Evolutionary conservation across 2,797 vertebrate species (phyloP).

Genomic region (Gouania willdenowi): DNA sequence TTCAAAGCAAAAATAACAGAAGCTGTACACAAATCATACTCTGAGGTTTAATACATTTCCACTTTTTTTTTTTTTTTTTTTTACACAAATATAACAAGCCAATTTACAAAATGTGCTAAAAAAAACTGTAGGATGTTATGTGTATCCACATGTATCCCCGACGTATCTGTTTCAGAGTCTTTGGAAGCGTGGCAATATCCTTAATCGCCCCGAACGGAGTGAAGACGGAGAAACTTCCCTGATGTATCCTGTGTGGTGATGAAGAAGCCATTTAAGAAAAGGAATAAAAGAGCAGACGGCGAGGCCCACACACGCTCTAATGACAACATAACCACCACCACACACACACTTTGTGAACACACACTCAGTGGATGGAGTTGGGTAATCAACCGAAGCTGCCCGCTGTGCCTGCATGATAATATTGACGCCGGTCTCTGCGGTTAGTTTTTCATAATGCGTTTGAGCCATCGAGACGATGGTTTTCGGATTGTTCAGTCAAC

Average conservation of each 20-base stretch:
- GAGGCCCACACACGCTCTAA: constrained; percentile 6
- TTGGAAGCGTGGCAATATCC: constrained; percentile 69
- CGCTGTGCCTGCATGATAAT: constrained; percentile 8
- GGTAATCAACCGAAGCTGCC: constrained; percentile 15
- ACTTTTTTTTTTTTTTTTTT: too few relatives aligned
- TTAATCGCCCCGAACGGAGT: constrained; percentile 35
- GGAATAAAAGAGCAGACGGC: constrained; percentile 14
- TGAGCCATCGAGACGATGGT: background rate
- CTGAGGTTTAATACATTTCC: constrained; percentile 48
- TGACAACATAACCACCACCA: constrained; percentile 14
- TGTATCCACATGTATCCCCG: constrained; percentile 31
- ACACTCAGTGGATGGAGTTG: constrained; percentile 9
- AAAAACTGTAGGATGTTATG: constrained; percentile 66
- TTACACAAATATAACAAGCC: constrained; percentile 55
- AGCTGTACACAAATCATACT: constrained; percentile 51
- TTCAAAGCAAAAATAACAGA: constrained; percentile 4
- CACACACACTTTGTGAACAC: constrained; percentile 4
- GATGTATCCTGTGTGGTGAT: constrained; percentile 33
- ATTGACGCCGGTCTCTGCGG: too few relatives aligned
- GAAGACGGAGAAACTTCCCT: constrained; percentile 35
- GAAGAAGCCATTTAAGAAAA: constrained; percentile 18
- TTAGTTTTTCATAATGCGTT: too few relatives aligned
- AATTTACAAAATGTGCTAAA: constrained; percentile 68
- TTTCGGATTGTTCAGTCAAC: constrained; percentile 32
- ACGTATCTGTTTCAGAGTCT: constrained; percentile 50